These are phyloP conservation scores for Choristoneura fumiferana DNA, from an alignment of 1,140 invertebrate genomes.

Conservation along the genomic window DNA sequence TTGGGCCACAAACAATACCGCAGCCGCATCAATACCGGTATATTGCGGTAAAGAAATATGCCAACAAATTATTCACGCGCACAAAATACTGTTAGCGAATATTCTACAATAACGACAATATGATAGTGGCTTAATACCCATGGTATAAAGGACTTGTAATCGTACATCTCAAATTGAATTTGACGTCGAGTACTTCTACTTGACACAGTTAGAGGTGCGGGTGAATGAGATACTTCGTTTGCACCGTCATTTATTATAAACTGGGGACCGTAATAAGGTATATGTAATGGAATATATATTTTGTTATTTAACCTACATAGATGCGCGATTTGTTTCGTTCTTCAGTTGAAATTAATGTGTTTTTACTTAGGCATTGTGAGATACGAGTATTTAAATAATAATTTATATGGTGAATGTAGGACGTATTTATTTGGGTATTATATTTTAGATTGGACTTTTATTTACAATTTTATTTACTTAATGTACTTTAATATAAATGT, in stretches of 20 bases:
- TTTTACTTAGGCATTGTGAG: too few relatives aligned
- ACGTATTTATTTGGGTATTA: too few relatives aligned
- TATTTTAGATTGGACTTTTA: too few relatives aligned
- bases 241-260: not conserved
- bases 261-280: not conserved
- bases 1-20: slow-evolving; percentile 19
- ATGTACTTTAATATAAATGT: too few relatives aligned
- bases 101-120: slow-evolving; percentile 21
- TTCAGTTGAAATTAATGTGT: too few relatives aligned
- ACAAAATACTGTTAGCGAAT: slow-evolving; percentile 44
- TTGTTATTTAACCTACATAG: not conserved
- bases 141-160: slow-evolving; percentile 19
- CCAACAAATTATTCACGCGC: slow-evolving; percentile 40
- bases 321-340: too few relatives aligned
- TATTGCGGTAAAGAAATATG: slow-evolving; percentile 31
- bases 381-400: too few relatives aligned
- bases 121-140: slow-evolving; percentile 22
- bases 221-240: slow-evolving; percentile 6
- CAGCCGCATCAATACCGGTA: slow-evolving; percentile 28
- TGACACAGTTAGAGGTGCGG: slow-evolving; percentile 28
- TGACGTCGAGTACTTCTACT: slow-evolving; percentile 29
- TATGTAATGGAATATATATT: not conserved
- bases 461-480: too few relatives aligned
- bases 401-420: too few relatives aligned
- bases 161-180: slow-evolving; percentile 25